Base-by-base conservation (phyloP, 2,113 vertebrate species). In the Dasyornis broadbenti region DNA sequence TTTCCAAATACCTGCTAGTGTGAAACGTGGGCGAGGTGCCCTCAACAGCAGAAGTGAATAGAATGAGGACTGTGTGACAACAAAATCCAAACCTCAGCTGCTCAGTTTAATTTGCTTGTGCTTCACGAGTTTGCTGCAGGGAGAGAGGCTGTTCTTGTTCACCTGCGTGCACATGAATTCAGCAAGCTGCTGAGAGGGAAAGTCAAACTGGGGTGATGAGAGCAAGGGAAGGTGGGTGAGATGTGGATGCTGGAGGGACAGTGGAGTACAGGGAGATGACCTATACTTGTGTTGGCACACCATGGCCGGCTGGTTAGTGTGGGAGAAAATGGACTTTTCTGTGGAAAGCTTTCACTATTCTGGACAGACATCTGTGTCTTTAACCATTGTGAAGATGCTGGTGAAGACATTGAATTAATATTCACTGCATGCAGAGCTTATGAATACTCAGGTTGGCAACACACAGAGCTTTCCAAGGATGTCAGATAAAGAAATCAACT, bases 11-110 rank as follows among this genome's bases (percentile, higher is more conserved):
- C 31, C 31, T 52, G 24, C 31, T 42, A 22, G 7, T 35, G 12
- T 56, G 22, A 89, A 91, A 66, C 0, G 0, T 60, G 30, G 47
- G 35, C 0, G 0, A 63, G 27, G 9, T 79, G 45, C 22, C 49
- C 0, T 0, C 53, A 42, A 44, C 23, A 82, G 47, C 45, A 76
- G 23, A 77, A 68, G 0, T 54, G 42, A 83, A 27, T 37, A 89
- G 27, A 33, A 56, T 0, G 9, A 28, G 31, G 47, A n/a, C 35
- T 14, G 6, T 3, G 1, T 45, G 72, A 47, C 17, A 73, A 7
- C 0, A 2, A 81, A 83, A 60, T 3, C 8, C 24, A 31, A 50
- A 80, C 40, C 26, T 40, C 44, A 56, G 20, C 22, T 82, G 28
- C 57, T 91, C 20, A 26, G 39, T 64, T 82, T 82, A 16, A 91